These are phyloP conservation scores for Drosophila lutescens DNA, from an alignment of 2,888 invertebrate genomes.

Conservation along the genomic window DNA sequence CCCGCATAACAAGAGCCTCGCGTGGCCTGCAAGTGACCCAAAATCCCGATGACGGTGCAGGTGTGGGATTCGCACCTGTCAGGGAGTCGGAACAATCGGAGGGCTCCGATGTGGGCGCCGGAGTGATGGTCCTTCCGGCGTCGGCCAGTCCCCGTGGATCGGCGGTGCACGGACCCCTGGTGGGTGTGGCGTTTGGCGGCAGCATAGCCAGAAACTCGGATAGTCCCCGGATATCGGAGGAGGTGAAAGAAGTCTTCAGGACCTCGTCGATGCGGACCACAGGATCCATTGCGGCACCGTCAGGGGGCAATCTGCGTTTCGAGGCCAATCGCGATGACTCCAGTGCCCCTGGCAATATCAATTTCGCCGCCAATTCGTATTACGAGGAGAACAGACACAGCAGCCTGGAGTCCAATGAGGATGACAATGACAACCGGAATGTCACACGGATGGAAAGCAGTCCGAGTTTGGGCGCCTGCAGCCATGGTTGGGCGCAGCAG, in stretches of 20 bases:
- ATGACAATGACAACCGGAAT: neutral
- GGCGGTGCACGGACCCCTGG: neutral
- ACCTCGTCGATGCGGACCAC: neutral
- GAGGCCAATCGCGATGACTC: neutral
- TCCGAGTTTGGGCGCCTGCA: neutral
- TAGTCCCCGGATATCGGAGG: slow-evolving; percentile 1
- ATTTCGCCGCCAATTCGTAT: neutral
- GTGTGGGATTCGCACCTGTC: neutral
- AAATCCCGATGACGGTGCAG: neutral
- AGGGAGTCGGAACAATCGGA: neutral
- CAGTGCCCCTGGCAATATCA: neutral
- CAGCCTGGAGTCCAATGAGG: neutral
- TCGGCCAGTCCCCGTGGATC: slow-evolving; percentile 4
- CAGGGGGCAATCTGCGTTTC: neutral
- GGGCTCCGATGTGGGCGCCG: neutral
- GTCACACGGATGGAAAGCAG: neutral
- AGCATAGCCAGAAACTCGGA: neutral
- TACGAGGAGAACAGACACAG: neutral
- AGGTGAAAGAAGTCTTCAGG: neutral
- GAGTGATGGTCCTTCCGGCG: neutral
- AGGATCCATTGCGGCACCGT: no score
- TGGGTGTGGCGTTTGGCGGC: neutral
- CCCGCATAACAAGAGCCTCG: slow-evolving; percentile 1
- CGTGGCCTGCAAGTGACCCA: neutral
- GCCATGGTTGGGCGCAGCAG: neutral